Base-by-base conservation (phyloP, 64 coral and sea anemone species). In the Acropora yongei region DNA sequence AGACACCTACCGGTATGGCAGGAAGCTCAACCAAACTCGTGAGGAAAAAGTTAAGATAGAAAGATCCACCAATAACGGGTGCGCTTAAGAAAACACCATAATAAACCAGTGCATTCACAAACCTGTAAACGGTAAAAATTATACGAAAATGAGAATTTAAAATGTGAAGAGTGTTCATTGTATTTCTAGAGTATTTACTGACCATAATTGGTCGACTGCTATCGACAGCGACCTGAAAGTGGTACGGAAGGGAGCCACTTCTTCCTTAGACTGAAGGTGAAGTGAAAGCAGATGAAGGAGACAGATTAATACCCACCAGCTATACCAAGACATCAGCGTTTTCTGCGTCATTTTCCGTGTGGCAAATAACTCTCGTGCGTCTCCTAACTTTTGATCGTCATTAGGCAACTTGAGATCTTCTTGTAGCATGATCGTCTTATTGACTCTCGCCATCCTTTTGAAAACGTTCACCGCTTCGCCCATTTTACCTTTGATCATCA, bases 301-400 rank as follows among this genome's bases (percentile, higher is more conserved):
- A 71, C 4, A 39, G 39, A 71, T 14, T 6, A 3, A 3, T 8
- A 14, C 78, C 75, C 72, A 91, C 89, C 89, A 91, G 69, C 79
- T 83, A 46, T 91, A 91, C 89, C 89, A 91, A 2, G 89, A 91
- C 17, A 91, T 43, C 14, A 91, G 41, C 10, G 89, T 91, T 60
- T 53, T 91, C 4, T 82, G 40, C 5, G 19, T 65, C 47, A 91
- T 80, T 7, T 41, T 79, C 16, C 74, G 53, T 8, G 79, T 86
- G 16, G 74, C 76, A 92, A 96, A 96, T 40, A 96, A 67, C 9
- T 96, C 95, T 17, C 90, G 72, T 4, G 89, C 82, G 43, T 96
- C 87, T 43, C 95, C 95, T 5, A 78, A 72, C 20, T 83, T 89
- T 18, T 92, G 66, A 44, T 78, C 71, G 58, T 92, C 86, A 30